Evolutionary conservation across 2,113 vertebrate genomes (phyloP).

Genomic region (Zosterops lateralis): DNA sequence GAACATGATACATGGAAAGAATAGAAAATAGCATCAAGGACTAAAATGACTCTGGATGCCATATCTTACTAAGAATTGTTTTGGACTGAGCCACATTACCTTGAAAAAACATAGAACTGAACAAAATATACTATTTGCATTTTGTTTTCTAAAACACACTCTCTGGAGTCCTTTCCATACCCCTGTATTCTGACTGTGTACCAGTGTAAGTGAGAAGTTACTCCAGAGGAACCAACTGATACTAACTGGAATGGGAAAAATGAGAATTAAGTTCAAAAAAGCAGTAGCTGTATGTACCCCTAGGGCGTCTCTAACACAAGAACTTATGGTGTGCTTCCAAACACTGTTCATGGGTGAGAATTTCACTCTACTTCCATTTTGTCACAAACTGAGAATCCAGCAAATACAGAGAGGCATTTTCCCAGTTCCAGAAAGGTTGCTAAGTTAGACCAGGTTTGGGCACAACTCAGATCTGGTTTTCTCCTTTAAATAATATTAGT

Average conservation of each 20-base stretch:
- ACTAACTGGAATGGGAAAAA: not conserved
- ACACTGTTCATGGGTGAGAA: accelerated
- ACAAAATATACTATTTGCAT: not conserved
- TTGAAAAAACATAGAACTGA: not conserved
- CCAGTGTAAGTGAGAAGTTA: not conserved
- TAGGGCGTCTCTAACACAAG: not conserved
- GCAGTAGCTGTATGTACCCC: not conserved
- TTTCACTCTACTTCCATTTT: not conserved
- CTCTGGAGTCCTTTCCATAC: not conserved
- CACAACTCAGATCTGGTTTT: not conserved
- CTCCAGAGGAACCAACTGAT: not conserved
- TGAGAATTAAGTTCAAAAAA: not conserved
- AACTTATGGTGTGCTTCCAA: not conserved
- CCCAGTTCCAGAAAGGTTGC: not conserved
- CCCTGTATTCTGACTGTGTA: not conserved
- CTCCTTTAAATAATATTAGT: not conserved
- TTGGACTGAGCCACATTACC: not conserved
- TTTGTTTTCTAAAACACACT: not conserved
- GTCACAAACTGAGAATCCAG: not conserved
- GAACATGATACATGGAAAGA: not conserved
- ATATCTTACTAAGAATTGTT: not conserved
- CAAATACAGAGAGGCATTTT: not conserved
- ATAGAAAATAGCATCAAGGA: not conserved
- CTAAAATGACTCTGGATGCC: not conserved
- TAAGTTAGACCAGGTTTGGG: not conserved